These are phyloP conservation scores for Thaleichthys pacificus DNA, from an alignment of 2,797 vertebrate species.

Conservation along the genomic window DNA sequence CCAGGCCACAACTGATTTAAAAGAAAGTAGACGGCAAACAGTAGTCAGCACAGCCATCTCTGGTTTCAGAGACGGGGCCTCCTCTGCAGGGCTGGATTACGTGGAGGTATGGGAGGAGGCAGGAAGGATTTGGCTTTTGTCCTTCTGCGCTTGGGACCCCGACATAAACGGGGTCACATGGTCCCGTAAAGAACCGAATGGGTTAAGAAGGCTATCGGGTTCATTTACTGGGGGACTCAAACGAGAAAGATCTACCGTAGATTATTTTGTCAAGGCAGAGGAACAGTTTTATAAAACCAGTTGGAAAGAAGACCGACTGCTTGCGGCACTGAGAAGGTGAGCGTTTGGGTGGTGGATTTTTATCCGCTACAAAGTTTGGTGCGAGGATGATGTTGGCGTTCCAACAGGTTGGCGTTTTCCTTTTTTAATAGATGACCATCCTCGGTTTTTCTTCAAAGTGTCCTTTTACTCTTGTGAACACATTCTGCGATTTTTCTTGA, in stretches of 20 bases:
- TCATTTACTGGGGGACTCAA: neutral
- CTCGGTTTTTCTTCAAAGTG: neutral
- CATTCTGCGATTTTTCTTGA: neutral
- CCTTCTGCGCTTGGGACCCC: conserved; percentile 43
- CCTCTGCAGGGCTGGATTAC: conserved; percentile 55
- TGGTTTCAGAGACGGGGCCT: conserved; percentile 64
- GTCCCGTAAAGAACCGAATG: conserved; percentile 33
- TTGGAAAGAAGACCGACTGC: neutral
- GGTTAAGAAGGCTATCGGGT: conserved; percentile 35
- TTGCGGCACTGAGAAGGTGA: conserved; percentile 7
- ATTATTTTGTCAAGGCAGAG: neutral
- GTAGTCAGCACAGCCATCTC: conserved; percentile 58
- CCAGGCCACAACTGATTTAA: neutral
- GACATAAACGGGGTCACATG: conserved; percentile 63
- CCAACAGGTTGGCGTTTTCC: neutral
- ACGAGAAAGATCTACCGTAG: neutral
- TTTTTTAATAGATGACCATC: neutral
- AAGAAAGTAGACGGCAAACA: conserved; percentile 30
- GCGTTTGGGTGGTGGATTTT: neutral
- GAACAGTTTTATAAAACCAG: neutral
- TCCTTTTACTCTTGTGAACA: neutral
- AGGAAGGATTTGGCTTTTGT: conserved; percentile 47
- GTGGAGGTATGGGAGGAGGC: conserved; percentile 45
- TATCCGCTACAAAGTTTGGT: neutral
- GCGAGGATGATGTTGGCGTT: neutral